Percentiles rank a stretch among this genome's conserved stretches.
Conservation (phyloP, 2,888 invertebrate species). For the Antitype chi region DNA sequence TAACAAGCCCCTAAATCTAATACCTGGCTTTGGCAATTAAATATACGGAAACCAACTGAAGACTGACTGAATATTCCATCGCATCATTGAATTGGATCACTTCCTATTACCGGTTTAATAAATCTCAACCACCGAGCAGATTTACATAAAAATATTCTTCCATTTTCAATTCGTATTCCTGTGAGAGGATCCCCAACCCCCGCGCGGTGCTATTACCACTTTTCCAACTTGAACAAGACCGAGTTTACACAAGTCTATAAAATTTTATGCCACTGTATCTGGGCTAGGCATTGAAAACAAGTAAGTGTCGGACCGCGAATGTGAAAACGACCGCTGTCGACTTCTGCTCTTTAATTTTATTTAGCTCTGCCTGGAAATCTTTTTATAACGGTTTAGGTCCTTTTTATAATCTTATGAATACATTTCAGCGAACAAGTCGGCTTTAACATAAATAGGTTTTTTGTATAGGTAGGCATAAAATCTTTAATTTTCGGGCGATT, state of each 20-base stretch:
- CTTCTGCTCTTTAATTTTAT: constrained; percentile 40
- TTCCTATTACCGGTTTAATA: constrained; percentile 5
- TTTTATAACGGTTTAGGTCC: constrained; percentile 3
- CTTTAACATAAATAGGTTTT: not conserved
- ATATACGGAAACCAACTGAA: not conserved
- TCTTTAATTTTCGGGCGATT: not conserved
- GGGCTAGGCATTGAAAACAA: constrained; percentile 62
- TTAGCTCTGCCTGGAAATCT: not conserved
- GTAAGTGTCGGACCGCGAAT: constrained; percentile 53
- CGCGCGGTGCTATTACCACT: constrained; percentile 60
- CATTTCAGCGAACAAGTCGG: not conserved
- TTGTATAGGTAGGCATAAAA: not conserved
- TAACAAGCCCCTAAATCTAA: too few relatives aligned
- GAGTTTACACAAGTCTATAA: constrained; percentile 68
- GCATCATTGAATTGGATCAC: not conserved
- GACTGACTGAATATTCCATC: not conserved
- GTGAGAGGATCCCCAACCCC: constrained; percentile 44
- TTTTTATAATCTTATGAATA: constrained; percentile 14
- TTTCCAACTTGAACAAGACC: constrained; percentile 61
- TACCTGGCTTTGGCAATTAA: too few relatives aligned
- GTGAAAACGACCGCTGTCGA: constrained; percentile 49
- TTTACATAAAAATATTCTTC: constrained; percentile 46
- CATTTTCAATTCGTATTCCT: constrained; percentile 42
- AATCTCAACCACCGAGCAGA: constrained; percentile 3
- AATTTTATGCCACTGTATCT: constrained; percentile 71